Evolutionary conservation across 2,888 invertebrate genomes (phyloP).

Genomic region (Drosophila anomalata): DNA sequence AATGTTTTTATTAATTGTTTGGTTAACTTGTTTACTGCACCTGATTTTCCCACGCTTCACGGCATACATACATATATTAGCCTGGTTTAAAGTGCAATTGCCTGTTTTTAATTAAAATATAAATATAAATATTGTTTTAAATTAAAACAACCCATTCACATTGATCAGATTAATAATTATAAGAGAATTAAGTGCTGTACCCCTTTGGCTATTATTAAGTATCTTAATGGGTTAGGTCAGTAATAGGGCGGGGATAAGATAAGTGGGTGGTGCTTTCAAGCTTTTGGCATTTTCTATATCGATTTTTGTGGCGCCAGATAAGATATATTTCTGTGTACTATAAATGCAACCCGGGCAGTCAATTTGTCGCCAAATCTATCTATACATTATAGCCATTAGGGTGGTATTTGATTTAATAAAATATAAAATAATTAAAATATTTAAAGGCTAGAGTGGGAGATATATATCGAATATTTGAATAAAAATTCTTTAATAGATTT

Average conservation of each 20-base stretch:
- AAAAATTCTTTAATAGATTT: neutral
- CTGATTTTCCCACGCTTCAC: conserved; percentile 13
- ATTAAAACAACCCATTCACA: neutral
- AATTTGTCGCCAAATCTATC: conserved; percentile 38
- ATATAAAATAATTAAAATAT: neutral
- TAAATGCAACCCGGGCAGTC: conserved; percentile 30
- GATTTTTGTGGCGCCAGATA: conserved; percentile 44
- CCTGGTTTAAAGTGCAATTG: no score
- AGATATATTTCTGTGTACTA: conserved; percentile 26
- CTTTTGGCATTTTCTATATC: conserved; percentile 10
- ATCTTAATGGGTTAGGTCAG: conserved; percentile 35
- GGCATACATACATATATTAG: neutral
- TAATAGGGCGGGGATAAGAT: conserved; percentile 9
- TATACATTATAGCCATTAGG: conserved; percentile 5
- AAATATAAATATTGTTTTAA: neutral
- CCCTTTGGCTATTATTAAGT: conserved; percentile 26
- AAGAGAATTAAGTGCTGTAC: neutral
- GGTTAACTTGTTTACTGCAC: neutral
- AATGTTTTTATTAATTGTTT: neutral
- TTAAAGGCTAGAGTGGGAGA: no score
- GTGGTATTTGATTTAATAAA: conserved; percentile 3
- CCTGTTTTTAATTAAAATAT: neutral
- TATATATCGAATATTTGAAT: no score
- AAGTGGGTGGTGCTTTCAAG: neutral
- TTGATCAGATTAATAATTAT: conserved; percentile 15